Evolutionary conservation across 2,888 invertebrate species (phyloP).

Genomic region (Alloplasta piceator): DNA sequence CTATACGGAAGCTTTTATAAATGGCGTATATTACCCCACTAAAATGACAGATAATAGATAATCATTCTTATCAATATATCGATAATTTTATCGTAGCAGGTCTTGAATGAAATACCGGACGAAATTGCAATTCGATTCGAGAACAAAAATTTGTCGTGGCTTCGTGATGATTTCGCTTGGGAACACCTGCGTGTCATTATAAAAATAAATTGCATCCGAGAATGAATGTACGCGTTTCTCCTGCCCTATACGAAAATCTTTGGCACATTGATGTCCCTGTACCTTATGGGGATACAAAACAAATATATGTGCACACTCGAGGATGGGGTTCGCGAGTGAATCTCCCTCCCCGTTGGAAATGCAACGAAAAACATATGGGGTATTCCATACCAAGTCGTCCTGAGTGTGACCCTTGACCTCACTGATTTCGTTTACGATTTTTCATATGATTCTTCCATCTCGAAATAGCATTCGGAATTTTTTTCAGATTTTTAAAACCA

Average conservation of each 20-base stretch:
- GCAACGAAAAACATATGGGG: slow-evolving; percentile 18
- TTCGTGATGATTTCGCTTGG: slow-evolving; percentile 52
- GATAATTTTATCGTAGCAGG: too few relatives aligned
- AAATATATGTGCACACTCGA: slow-evolving; percentile 73
- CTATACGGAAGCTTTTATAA: too few relatives aligned
- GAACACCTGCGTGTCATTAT: slow-evolving; percentile 79
- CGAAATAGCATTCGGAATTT: too few relatives aligned
- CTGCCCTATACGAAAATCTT: slow-evolving; percentile 63
- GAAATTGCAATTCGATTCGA: slow-evolving; percentile 75
- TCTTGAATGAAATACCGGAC: slow-evolving; percentile 76
- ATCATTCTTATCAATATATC: too few relatives aligned
- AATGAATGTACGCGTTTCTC: slow-evolving; percentile 20
- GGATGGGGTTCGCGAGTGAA: slow-evolving; percentile 8
- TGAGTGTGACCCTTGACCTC: too few relatives aligned
- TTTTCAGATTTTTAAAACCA: too few relatives aligned
- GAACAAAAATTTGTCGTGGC: slow-evolving; percentile 68
- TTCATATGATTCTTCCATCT: too few relatives aligned
- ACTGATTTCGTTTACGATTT: too few relatives aligned
- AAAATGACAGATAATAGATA: too few relatives aligned
- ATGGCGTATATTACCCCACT: too few relatives aligned
- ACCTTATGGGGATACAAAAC: slow-evolving; percentile 72
- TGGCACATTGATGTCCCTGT: slow-evolving; percentile 48
- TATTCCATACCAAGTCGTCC: too few relatives aligned
- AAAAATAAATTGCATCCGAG: slow-evolving; percentile 32
- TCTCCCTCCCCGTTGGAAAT: slow-evolving; percentile 53